Conservation (phyloP, 1,140 invertebrate genomes). For the Lordiphosa collinella region DNA sequence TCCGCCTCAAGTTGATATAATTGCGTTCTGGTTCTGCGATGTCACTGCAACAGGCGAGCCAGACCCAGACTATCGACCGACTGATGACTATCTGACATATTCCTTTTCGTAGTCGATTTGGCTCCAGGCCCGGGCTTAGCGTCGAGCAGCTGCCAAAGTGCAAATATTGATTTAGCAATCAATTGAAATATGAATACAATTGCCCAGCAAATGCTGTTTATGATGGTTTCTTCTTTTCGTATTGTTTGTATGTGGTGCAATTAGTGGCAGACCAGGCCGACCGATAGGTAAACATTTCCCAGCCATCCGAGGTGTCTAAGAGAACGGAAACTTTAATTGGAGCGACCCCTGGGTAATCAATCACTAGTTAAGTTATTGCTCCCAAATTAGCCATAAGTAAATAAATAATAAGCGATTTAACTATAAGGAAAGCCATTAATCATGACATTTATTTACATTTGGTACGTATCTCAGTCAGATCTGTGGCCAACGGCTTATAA, state of each 20-base stretch:
- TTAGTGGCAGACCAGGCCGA: conserved; percentile 34
- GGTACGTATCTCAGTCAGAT: background rate
- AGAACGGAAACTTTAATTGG: conserved; percentile 5
- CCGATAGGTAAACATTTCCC: conserved; percentile 17
- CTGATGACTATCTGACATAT: conserved; percentile 12
- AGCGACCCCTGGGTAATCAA: conserved; percentile 17
- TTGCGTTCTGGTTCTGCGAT: conserved; percentile 50
- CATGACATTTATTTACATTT: conserved; percentile 7
- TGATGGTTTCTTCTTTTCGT: conserved; percentile 8
- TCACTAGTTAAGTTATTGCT: conserved; percentile 26
- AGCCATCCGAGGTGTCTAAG: conserved; percentile 8
- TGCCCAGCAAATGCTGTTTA: conserved; percentile 24
- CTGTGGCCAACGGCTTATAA: background rate
- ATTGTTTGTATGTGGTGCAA: conserved; percentile 39
- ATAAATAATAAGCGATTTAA: conserved; percentile 40
- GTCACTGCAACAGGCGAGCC: conserved; percentile 40
- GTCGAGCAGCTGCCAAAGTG: conserved; percentile 28
- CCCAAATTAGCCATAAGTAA: conserved; percentile 30
- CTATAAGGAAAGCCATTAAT: conserved; percentile 36
- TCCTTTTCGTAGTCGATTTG: conserved; percentile 1
- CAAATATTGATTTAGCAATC: conserved; percentile 60
- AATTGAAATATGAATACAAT: conserved; percentile 48
- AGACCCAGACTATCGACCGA: background rate
- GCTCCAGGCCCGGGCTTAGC: conserved; percentile 12
- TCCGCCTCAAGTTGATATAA: conserved; percentile 44